Evolutionary conservation across 2,113 vertebrate genomes (phyloP).

Genomic region (Cyprinodon tularosa): DNA sequence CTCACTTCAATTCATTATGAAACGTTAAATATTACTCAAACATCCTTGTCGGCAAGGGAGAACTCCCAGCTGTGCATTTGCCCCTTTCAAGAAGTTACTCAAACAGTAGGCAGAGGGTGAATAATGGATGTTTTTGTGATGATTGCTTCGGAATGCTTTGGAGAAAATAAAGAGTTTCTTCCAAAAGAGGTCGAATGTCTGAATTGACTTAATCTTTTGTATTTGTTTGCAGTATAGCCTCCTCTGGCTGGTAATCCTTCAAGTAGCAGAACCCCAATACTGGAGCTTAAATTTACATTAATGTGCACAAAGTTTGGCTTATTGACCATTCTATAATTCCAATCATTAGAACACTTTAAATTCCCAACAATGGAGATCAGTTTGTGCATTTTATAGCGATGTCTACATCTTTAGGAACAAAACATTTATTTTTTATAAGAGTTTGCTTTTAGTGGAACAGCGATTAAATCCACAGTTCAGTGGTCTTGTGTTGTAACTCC

Average conservation of each 20-base stretch:
- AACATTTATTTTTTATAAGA: neutral
- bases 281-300: constrained; percentile 10
- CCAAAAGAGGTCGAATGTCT: constrained; percentile 67
- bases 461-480: too few relatives aligned
- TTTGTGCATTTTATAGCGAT: constrained; percentile 9
- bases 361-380: neutral
- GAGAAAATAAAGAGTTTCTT: constrained; percentile 1
- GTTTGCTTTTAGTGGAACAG: neutral
- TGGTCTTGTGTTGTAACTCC: neutral
- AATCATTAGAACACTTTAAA: constrained; percentile 1
- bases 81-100: constrained; percentile 50
- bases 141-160: constrained; percentile 55
- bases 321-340: neutral
- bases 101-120: constrained; percentile 68
- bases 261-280: constrained; percentile 32
- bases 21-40: constrained; percentile 7
- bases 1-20: constrained; percentile 23
- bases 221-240: constrained; percentile 57
- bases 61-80: constrained; percentile 40
- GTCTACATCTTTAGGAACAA: neutral
- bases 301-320: constrained; percentile 3
- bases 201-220: constrained; percentile 48
- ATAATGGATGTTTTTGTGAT: constrained; percentile 74
- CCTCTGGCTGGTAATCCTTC: constrained; percentile 17
- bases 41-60: constrained; percentile 10